Evolutionary conservation across 1,140 invertebrate species (phyloP), one percentile per base, ranked within the genome.

Genomic region (Apis dorsata): DNA sequence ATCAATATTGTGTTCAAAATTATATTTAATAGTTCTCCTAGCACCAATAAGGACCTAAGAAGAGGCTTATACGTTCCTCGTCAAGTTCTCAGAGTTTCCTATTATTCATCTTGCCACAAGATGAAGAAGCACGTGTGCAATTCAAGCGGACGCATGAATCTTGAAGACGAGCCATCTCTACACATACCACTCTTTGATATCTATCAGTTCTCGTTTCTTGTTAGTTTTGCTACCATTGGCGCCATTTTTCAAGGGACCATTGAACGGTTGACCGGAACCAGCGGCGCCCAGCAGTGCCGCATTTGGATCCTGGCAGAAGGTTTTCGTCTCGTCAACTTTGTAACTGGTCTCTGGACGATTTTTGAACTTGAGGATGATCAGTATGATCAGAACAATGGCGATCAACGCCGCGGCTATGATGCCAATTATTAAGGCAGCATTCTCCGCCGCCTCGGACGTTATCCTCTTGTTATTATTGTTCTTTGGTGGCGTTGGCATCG

Each of bases 101-200:
- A 44, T 44, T 51, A 24, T 44, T 51, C 51, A 34, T 8, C 49
- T n/a, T 9, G 60, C 10, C 79, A 75, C 66, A 51, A 57, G 28
- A 28, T 21, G 24, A 15, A 49, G 74, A 65, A 80, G 71, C 28
- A 66, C 65, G 65, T 17, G 74, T 60, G 73, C 44, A 28, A 55
- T 55, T 63, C 53, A 44, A 44, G 69, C 19, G 78, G 69, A 63
- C 59, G 66, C 70, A 24, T 44, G 70, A 34, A 71, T 71, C 11
- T 53, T 21, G 60, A 63, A 49, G 57, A 21, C 59, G 34, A 34
- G 28, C 9, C 63, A 12, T 28, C 55, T 82, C 74, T 96, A 98
- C 92, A 98, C 98, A 93, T 98, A 98, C 98, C 98, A 98, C 94
- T 98, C 98, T 95, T 98, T 98, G 86, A 98, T 97, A 92, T 98